Base-by-base conservation (phyloP, 2,113 vertebrate genomes). In the Nicator chloris region DNA sequence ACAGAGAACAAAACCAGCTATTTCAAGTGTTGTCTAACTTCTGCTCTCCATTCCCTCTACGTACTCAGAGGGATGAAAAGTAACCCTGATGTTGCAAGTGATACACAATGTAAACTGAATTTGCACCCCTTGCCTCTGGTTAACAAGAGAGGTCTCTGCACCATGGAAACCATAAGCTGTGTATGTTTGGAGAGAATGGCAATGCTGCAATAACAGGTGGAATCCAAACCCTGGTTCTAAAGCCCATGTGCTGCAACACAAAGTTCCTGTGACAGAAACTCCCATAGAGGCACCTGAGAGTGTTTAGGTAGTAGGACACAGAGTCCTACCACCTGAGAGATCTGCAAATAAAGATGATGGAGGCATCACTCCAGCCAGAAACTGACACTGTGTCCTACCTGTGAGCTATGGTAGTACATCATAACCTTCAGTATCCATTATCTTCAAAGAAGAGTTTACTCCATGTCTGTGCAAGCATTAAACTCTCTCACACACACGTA, bases 191-290 rank as follows among this genome's bases (percentile, higher is more conserved):
- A 69, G 82, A 80, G 65, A 93, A 83, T 4, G 15, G 13, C 15
- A 90, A 17, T 57, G 35, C 40, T 92, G 44, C 45, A 82, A 37
- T 56, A 81, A 39, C 4, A 60, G 18, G 11, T 82, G 44, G 44
- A 76, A 82, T 59, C 21, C 17, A 78, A 78, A 40, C 6, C 11
- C 28, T 6, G 16, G 12, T 47, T 24, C 27, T 54, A 82, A 92
- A 76, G n/a, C 9, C 51, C 23, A 11, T 3, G 23, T 0, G 0
- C 40, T 56, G 65, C 1, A 3, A 76, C 35, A 75, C 39, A 64
- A 61, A 76, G 66, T 49, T 76, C 30, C 31, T 79, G 57, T 3
- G 51, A 24, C 3, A 64, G 65, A 82, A 93, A 63, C 44, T 53
- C 26, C 31, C 1, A 0, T 11, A 44, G 50, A 61, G 22, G 78